Evolutionary conservation across 2,797 vertebrate genomes (phyloP), one percentile per base, ranked within the genome.

Genomic region (Neoniphon sammara): DNA sequence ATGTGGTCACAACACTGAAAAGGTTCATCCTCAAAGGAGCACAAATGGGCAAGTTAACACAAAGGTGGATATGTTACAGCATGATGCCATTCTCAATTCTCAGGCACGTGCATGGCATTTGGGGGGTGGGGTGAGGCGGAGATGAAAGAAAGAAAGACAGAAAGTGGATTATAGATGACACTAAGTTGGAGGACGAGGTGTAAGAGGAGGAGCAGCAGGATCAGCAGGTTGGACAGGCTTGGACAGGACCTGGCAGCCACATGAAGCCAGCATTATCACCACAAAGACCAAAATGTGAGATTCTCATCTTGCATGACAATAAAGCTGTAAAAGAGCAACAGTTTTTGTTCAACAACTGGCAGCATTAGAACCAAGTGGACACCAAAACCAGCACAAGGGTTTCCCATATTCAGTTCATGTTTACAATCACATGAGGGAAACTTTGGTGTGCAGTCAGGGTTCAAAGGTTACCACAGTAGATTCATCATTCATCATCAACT

Each of bases 221-320:
- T 20, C 20, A 75, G 65, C 90, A 86, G 73, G 88, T 87, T 67
- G 0, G 25, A 85, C 88, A 87, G 77, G 90, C 62, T 85, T 31
- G 5, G 34, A 81, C 83, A 86, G 2, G 81, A 53, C 56, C 58
- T 8, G 46, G 52, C 25, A 25, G 47, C 75, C 73, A 75, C 66
- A 75, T 27, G 44, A 59, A 58, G 47, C 25, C 46, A 46, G 57
- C 27, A 50, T 17, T 54, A 20, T 27, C 17, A 52, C 63, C 50
- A 23, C 50, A n/a, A 23, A 60, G 18, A 42, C 15, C 4, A 21
- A 46, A 11, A 39, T 39, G 18, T 20, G 15, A 21, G 20, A 46
- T 46, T 46, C 44, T 15, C 3, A 15, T 15, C 17, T 50, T 57
- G 42, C 56, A 20, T 20, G 42, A 39, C 25, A 30, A 30, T 42